Evolutionary conservation across 1,140 invertebrate genomes (phyloP).

Genomic region (Lutraria rhynchaena): DNA sequence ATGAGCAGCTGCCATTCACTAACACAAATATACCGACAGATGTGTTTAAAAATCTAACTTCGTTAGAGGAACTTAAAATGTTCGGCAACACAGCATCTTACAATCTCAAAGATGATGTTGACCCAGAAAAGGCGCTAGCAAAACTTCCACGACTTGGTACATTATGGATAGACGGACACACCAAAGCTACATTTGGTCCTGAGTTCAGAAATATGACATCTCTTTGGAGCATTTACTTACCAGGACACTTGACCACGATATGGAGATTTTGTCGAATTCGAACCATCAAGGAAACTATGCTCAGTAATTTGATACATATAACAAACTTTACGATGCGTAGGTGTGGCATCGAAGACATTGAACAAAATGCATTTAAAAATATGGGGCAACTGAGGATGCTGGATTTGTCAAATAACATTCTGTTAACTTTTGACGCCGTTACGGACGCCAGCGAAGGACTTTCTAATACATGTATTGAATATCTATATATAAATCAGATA

Average conservation of each 20-base stretch:
- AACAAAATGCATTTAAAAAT: slow-evolving; percentile 2
- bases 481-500: no score
- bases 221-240: background rate
- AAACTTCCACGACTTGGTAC: background rate
- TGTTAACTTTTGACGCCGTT: background rate
- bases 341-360: slow-evolving; percentile 18
- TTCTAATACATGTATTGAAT: no score
- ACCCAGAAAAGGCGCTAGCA: slow-evolving; percentile 8
- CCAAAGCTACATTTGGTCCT: slow-evolving; percentile 4
- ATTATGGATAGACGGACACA: slow-evolving; percentile 41
- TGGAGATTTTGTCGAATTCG: slow-evolving; percentile 24
- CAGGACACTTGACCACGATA: background rate
- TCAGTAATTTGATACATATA: slow-evolving; percentile 14
- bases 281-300: background rate
- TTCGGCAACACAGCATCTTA: slow-evolving; percentile 31
- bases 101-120: background rate
- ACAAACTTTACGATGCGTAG: slow-evolving; percentile 17
- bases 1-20: slow-evolving; percentile 28
- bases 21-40: background rate
- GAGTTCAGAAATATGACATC: slow-evolving; percentile 26
- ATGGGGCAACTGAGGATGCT: slow-evolving; percentile 10
- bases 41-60: slow-evolving; percentile 9
- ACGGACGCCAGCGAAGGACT: background rate
- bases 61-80: slow-evolving; percentile 21
- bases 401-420: slow-evolving; percentile 27